Percentiles rank a stretch among this genome's conserved stretches.
Evolutionary conservation across 2,888 invertebrate species (phyloP).

Genomic region (Eledone cirrhosa): DNA sequence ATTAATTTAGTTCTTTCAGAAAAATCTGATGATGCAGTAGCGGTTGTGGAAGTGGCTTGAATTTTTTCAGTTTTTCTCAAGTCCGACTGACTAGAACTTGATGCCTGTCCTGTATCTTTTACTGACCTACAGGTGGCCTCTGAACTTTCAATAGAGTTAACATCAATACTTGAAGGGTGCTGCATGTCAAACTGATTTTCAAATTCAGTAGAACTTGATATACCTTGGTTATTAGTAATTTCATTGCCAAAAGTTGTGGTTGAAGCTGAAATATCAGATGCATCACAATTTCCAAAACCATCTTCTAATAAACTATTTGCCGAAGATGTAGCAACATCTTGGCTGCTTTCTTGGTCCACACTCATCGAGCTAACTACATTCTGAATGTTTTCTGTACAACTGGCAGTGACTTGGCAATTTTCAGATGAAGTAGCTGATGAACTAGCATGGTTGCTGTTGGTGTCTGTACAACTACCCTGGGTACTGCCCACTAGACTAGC

Average conservation of each 20-base stretch:
- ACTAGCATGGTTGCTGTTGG: constrained; percentile 7
- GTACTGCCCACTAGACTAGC: not conserved
- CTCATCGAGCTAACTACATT: constrained; percentile 15
- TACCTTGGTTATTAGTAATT: constrained; percentile 10
- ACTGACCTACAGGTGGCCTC: constrained; percentile 15
- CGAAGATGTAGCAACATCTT: constrained; percentile 9
- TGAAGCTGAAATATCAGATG: constrained; percentile 5
- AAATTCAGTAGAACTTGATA: constrained; percentile 25
- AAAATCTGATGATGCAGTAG: constrained; percentile 9
- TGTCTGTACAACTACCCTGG: constrained; percentile 10
- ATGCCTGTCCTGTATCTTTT: not conserved
- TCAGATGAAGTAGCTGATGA: constrained; percentile 12
- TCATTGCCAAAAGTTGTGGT: constrained; percentile 4
- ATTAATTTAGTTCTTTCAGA: not conserved
- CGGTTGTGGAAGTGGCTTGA: constrained; percentile 7
- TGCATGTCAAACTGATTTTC: not conserved
- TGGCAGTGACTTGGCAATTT: constrained; percentile 24
- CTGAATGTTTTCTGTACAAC: constrained; percentile 20
- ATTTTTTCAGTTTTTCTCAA: not conserved
- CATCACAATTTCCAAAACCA: constrained; percentile 7
- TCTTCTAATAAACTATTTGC: constrained; percentile 10
- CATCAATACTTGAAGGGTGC: not conserved
- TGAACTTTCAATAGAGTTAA: constrained; percentile 18
- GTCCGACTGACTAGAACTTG: not conserved
- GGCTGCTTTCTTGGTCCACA: constrained; percentile 25